Base-by-base conservation (phyloP, 1,140 invertebrate genomes). In the Sitodiplosis mosellana region DNA sequence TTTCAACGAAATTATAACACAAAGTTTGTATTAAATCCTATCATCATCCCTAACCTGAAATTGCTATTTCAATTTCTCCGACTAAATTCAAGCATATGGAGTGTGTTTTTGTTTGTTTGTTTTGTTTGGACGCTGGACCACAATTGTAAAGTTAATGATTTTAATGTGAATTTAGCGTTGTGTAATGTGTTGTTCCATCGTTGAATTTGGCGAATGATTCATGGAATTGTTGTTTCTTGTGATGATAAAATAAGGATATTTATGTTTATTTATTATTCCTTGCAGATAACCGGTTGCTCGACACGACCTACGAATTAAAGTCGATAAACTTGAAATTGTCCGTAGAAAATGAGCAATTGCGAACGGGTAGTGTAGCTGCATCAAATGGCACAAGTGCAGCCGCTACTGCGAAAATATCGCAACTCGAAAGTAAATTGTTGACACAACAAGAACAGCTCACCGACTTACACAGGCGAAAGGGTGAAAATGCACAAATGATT, bases 401-500 rank as follows among this genome's bases (percentile, higher is more conserved):
- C 52, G 60, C 59, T 51, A 56, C 67, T 67, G 66, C 72, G 56
- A 69, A 66, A 51, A 67, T 77, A 49, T 73, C 74, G 54, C 71
- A 73, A 19, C 68, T 91, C 42, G 87, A 92, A 68, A 86, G 90
- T 55, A 89, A 90, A 66, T 62, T 91, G 22, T 67, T 89, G 46
- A 71, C 71, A 17, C 77, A 93, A 60, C 88, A 93, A 62, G 91
- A 95, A 70, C 91, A 96, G 64, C 65, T 95, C 4, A 91, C 89
- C 8, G 87, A 86, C 47, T 61, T 95, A 22, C 89, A 93, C 60
- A 77, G 83, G 56, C 74, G 83, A 47, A 78, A 87, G 66, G 86
- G 90, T 45, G 90, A 95, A 68, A 87, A 93, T 72, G 76, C 87
- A 1, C 90, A 94, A 61, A 81, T 90, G 68, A 86, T 96, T 49